phyloP scores from a whole-genome alignment of 2,797 vertebrate species.

The Ceryle rudis region DNA sequence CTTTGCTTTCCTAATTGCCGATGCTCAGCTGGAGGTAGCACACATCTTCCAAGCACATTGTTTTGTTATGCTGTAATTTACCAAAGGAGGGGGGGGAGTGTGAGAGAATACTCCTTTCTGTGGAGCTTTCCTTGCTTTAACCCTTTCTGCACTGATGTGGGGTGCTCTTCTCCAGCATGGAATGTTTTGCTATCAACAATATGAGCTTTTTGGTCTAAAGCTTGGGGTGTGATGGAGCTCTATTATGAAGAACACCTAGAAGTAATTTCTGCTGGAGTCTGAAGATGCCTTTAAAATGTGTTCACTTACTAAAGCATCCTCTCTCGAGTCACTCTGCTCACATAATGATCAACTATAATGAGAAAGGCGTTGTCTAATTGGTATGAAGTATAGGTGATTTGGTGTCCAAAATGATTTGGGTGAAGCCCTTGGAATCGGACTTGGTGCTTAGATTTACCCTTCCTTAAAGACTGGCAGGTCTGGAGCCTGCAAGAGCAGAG shows the following conservation, averaged over 20 bases:
- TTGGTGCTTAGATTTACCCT: background rate
- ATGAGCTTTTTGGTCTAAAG: background rate
- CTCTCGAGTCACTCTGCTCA: background rate
- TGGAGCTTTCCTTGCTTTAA: background rate
- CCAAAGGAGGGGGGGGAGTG: background rate
- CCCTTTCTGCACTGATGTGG: background rate
- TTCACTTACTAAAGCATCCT: background rate
- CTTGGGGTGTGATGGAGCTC: background rate
- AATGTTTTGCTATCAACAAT: background rate
- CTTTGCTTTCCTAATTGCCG: slow-evolving; percentile 66
- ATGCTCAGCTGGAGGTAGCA: slow-evolving; percentile 59
- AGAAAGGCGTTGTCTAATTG: background rate
- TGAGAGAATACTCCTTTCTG: background rate
- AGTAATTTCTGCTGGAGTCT: background rate
- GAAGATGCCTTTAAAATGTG: background rate
- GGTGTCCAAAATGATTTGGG: background rate
- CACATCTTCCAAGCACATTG: slow-evolving; percentile 34
- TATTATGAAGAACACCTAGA: background rate
- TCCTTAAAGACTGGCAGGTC: background rate
- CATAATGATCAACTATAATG: background rate
- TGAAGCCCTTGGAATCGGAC: background rate
- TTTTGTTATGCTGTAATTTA: slow-evolving; percentile 53
- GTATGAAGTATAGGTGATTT: background rate
- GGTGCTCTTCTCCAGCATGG: rapidly evolving
- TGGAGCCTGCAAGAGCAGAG: background rate